Evolutionary conservation across 1,140 invertebrate genomes (phyloP).

Genomic region (Phymorhynchus buccinoides): DNA sequence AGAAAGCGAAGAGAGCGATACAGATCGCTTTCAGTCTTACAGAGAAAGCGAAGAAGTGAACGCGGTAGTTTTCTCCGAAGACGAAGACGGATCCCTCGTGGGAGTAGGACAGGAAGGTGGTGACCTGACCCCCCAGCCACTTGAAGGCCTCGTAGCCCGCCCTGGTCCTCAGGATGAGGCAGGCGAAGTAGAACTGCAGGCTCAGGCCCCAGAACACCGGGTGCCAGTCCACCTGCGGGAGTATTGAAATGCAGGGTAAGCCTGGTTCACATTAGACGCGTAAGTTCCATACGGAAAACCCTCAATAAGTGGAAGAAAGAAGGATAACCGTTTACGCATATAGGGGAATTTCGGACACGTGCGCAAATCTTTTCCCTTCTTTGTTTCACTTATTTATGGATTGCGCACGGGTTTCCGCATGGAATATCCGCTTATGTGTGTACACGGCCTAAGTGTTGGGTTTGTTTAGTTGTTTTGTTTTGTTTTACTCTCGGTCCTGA

Average conservation of each 20-base stretch:
- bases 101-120: conserved; percentile 85
- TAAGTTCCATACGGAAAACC: too few species aligned
- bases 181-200: conserved; percentile 89
- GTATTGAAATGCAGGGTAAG: neutral
- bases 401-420: too few species aligned
- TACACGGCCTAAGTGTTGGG: neutral
- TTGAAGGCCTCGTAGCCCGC: conserved; percentile 84
- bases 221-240: conserved; percentile 69
- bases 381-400: too few species aligned
- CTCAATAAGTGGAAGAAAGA: too few species aligned
- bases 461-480: too few species aligned
- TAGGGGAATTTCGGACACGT: too few species aligned
- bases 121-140: conserved; percentile 83
- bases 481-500: too few species aligned
- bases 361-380: too few species aligned
- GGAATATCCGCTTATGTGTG: too few species aligned
- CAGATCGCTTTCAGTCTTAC: conserved; percentile 51
- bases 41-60: conserved; percentile 68
- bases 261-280: too few species aligned
- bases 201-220: conserved; percentile 80
- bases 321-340: too few species aligned
- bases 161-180: conserved; percentile 89
- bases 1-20: too few species aligned
- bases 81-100: conserved; percentile 87
- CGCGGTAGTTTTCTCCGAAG: conserved; percentile 79